These are phyloP conservation scores for Phyllostomus hastatus DNA, from an alignment of 2,113 vertebrate genomes.

Conservation along the genomic window DNA sequence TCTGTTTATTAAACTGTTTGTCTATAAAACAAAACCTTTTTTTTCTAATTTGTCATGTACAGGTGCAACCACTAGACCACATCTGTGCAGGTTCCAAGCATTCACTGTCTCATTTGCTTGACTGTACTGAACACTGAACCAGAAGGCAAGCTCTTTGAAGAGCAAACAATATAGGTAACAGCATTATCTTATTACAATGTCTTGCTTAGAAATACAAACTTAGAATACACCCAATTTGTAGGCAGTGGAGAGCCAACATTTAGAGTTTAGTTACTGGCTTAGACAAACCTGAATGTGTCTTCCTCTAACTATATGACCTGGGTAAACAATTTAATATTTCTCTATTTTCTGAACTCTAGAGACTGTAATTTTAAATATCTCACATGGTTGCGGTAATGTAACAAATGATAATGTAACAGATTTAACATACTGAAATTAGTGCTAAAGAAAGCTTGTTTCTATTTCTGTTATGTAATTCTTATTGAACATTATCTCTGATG, in stretches of 20 bases:
- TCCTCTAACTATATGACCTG: accelerated
- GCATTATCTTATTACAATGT: neutral
- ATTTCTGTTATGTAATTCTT: neutral
- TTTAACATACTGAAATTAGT: neutral
- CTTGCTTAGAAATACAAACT: too few species aligned
- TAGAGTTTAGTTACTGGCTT: neutral
- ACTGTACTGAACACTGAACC: neutral
- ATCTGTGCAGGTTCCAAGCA: neutral
- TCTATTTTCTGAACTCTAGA: neutral
- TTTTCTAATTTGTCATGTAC: neutral
- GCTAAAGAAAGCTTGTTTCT: neutral
- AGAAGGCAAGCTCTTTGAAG: neutral
- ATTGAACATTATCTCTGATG: neutral
- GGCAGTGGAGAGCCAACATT: accelerated
- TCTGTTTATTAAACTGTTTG: neutral
- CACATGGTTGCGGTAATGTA: neutral
- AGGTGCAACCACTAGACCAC: neutral
- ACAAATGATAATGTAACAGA: neutral
- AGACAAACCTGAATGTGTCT: neutral
- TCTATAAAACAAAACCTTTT: neutral
- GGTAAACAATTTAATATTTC: neutral
- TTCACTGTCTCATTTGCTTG: neutral
- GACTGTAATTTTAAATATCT: neutral
- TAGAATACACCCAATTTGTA: neutral
- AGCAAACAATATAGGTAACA: neutral